Base-by-base conservation (phyloP, 2,113 vertebrate species). In the Sander vitreus region DNA sequence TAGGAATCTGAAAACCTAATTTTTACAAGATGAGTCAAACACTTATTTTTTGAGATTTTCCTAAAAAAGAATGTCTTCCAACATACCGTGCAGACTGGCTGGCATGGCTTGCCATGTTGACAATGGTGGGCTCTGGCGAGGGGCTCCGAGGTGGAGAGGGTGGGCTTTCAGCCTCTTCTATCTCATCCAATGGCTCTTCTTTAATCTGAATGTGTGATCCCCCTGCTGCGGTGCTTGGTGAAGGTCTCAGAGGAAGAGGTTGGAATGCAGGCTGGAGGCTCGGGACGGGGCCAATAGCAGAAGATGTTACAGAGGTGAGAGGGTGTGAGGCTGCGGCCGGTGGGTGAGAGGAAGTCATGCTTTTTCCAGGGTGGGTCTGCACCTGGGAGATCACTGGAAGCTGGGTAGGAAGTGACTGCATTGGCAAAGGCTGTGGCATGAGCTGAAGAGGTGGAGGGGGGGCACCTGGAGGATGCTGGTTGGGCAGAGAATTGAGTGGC, bases 401-500 rank as follows among this genome's bases (percentile, higher is more conserved):
- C 65, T 97, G 97, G 36, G 96, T 93, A 0, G 96, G 93, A 1
- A 96, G 95, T 0, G 96, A 90, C 87, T 96, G 96, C 80, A 96
- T 88, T 0, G 96, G 96, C 57, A 97, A 94, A 87, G 96, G 96
- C 85, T 98, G 97, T 1, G 97, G 96, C 97, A 99, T 98, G 85
- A 99, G 96, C 94, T 99, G 98, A 75, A 99, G 88, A 16, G 98
- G 98, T 3, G 98, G 98, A 8, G 97, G 98, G 50, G 97, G 97
- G 0, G 97, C 97, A 0, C 97, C 97, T 0, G 98, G 98, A 3
- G 96, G 96, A 58, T 99, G 97, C 74, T 98, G 98, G 25, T 96
- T 97, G 1, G 97, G 97, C 63, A 99, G 93, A 63, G 97, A 96
- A 85, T 96, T 97, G 76, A 99, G 95, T 5, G 98, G 98, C 74